These are phyloP conservation scores for Ploceus nigricollis DNA, from an alignment of 2,113 vertebrate species.

Conservation along the genomic window DNA sequence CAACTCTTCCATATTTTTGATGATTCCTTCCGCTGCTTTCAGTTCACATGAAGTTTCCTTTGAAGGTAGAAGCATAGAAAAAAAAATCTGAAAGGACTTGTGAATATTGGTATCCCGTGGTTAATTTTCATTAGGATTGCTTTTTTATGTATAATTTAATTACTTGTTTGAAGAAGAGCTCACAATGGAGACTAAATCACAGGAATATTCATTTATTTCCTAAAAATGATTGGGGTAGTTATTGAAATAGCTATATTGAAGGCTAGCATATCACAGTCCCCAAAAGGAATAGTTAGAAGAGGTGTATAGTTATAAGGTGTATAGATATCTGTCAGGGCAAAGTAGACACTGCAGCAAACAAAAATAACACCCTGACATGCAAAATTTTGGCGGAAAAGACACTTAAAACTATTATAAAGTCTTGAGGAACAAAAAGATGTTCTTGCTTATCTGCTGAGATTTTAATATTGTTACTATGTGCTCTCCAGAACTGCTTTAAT, in stretches of 20 bases:
- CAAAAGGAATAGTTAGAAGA: background rate
- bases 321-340: background rate
- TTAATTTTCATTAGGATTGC: background rate
- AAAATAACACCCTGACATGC: background rate
- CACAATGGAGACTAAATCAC: background rate
- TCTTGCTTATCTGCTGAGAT: background rate
- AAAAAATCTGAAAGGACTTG: background rate
- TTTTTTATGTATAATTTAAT: background rate
- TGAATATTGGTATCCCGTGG: background rate
- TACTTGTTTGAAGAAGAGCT: background rate
- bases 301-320: background rate
- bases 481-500: background rate
- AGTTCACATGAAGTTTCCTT: conserved; percentile 76
- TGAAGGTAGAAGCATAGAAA: background rate
- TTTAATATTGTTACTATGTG: background rate
- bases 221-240: background rate
- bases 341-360: background rate
- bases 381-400: background rate
- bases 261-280: background rate
- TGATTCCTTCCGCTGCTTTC: conserved; percentile 70
- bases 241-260: background rate
- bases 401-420: background rate
- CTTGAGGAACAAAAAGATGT: background rate
- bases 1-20: conserved; percentile 72
- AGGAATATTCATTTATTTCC: background rate